Percentiles rank a stretch among this genome's conserved stretches.
Evolutionary conservation across 2,113 vertebrate species (phyloP).

Genomic region (Myiozetetes cayanensis): DNA sequence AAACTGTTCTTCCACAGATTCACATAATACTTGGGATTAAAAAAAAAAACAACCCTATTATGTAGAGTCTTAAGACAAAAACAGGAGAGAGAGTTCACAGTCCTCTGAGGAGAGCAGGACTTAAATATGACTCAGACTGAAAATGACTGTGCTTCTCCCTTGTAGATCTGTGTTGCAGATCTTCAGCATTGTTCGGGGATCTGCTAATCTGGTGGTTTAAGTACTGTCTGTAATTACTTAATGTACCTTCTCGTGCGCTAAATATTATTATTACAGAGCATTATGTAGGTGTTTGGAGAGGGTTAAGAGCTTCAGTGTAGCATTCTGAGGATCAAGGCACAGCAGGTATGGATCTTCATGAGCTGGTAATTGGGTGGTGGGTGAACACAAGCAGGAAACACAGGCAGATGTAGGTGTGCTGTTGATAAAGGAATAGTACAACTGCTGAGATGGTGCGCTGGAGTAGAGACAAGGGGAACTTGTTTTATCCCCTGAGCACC

Average conservation of each 20-base stretch:
- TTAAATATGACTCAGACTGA: background rate
- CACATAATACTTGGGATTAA: background rate
- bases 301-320: constrained; percentile 1
- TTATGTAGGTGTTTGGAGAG: constrained; percentile 10
- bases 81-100: background rate
- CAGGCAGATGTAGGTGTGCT: background rate
- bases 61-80: background rate
- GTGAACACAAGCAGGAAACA: background rate
- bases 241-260: background rate
- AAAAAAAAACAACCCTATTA: background rate
- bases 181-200: background rate
- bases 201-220: constrained; percentile 15
- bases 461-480: background rate
- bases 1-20: background rate
- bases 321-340: background rate
- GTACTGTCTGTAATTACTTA: background rate
- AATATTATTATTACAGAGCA: background rate
- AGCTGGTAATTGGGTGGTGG: constrained; percentile 6
- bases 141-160: background rate
- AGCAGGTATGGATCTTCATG: constrained; percentile 1
- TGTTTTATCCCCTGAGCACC: background rate
- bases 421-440: background rate
- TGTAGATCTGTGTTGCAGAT: background rate
- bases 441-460: background rate
- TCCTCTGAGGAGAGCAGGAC: background rate